Conservation (phyloP, 2,113 vertebrate genomes). For the Mixornis gularis region DNA sequence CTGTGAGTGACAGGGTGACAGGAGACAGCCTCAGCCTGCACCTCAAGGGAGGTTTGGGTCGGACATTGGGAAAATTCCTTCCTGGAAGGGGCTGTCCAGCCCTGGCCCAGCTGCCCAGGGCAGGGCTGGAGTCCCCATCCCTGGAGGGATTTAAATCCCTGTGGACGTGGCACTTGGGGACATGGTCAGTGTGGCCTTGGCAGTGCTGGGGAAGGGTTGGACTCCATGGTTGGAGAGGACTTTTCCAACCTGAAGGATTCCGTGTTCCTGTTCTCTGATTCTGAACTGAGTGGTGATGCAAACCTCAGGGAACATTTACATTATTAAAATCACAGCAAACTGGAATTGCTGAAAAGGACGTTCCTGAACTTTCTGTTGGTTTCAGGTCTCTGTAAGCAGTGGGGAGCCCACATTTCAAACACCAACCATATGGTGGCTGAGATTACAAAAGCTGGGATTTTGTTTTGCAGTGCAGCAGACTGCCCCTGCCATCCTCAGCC, state of each 20-base stretch:
- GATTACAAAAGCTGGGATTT: neutral
- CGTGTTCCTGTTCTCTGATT: neutral
- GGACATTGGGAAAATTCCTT: accelerated
- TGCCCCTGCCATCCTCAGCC: neutral
- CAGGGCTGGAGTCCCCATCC: neutral
- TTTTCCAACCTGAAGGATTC: neutral
- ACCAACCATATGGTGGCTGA: neutral
- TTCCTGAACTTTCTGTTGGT: neutral
- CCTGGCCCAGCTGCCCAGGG: neutral
- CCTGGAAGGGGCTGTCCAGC: accelerated
- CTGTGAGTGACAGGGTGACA: neutral
- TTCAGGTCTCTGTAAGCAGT: neutral
- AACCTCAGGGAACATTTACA: neutral
- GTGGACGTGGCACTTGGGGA: neutral
- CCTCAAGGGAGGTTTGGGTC: neutral
- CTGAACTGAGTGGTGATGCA: neutral
- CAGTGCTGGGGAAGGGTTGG: neutral
- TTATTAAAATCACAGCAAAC: neutral
- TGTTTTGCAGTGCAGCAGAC: neutral
- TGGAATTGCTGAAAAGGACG: neutral
- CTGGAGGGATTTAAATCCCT: accelerated
- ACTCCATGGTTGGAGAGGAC: accelerated
- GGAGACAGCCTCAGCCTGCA: neutral
- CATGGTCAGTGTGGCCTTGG: neutral
- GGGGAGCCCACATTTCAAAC: neutral